Base-by-base conservation (phyloP, 2,113 vertebrate species). In the Boleophthalmus pectinirostris region DNA sequence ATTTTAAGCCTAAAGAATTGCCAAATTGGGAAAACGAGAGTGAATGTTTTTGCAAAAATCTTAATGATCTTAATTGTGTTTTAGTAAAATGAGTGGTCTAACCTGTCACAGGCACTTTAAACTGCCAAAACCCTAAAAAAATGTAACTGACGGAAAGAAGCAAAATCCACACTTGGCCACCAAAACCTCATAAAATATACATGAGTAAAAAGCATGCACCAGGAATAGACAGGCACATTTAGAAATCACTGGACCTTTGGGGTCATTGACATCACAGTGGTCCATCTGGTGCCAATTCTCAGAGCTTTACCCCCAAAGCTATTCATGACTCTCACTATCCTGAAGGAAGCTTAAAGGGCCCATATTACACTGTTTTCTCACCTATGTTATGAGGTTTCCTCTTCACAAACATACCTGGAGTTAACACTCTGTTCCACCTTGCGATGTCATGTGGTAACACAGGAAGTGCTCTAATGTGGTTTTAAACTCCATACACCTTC, bases 171-270 rank as follows among this genome's bases (percentile, higher is more conserved):
- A 61, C 3, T 16, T 45, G n/a, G 25, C n/a, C 29, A 21, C 61
- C 57, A 51, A 64, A 47, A 66, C 33, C 33, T 47, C 82, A n/a
- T 73, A 80, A 83, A 78, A 85, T 69, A 72, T 35, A 82, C 74
- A 60, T 15, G 68, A 69, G 75, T 0, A 51, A 57, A 83, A 76
- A 23, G 64, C 73, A 20, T 70, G 67, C 4, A 15, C 68, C 82
- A 86, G 51, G 78, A 80, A 84, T 81, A 84, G 75, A 70, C 47
- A 66, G 61, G 75, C 60, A 57, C 66, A 83, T 82, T 89, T 73
- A 80, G 67, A 85, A 65, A 66, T 83, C 20, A n/a, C 10, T 33
- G 7, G 80, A 81, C 79, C 80, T 65, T 35, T n/a, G 0, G 12
- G 73, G 75, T 85, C 81, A 82, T 15, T 72, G 78, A 79, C 78